These are phyloP conservation scores for Acyrthosiphon pisum DNA, from an alignment of 1,140 invertebrate genomes.

Conservation along the genomic window DNA sequence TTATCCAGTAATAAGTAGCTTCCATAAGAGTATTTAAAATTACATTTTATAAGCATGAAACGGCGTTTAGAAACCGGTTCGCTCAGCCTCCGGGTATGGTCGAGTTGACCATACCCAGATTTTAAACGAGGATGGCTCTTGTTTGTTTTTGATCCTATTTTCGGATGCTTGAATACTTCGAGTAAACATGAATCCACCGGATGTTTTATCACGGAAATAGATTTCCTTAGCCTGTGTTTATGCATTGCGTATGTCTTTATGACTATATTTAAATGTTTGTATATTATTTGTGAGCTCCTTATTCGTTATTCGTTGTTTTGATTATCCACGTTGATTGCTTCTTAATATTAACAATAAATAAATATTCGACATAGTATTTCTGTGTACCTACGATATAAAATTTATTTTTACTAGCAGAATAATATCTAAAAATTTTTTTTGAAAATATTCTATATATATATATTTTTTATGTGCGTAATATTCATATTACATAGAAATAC, in stretches of 20 bases:
- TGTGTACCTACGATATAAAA: neutral
- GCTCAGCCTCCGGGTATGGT: neutral
- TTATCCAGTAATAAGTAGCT: neutral
- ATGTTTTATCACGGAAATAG: conserved; percentile 53
- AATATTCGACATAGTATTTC: neutral
- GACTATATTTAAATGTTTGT: neutral
- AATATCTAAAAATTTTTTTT: neutral
- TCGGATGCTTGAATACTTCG: neutral
- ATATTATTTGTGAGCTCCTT: neutral
- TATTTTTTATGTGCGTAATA: neutral
- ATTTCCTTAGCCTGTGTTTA: conserved; percentile 5
- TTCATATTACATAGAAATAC: neutral
- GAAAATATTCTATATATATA: neutral
- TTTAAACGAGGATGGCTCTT: neutral
- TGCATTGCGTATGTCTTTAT: neutral
- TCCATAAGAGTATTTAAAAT: conserved; percentile 12
- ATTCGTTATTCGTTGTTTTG: neutral
- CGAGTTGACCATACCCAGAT: conserved; percentile 4
- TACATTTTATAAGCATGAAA: conserved; percentile 22
- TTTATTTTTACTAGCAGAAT: neutral
- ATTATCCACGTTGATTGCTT: neutral
- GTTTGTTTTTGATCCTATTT: conserved; percentile 54
- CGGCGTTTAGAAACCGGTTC: conserved; percentile 33
- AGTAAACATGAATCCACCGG: conserved; percentile 36
- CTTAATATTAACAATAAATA: neutral